Evolutionary conservation across 2,888 invertebrate species (phyloP).

Genomic region (Bembecia ichneumoniformis): DNA sequence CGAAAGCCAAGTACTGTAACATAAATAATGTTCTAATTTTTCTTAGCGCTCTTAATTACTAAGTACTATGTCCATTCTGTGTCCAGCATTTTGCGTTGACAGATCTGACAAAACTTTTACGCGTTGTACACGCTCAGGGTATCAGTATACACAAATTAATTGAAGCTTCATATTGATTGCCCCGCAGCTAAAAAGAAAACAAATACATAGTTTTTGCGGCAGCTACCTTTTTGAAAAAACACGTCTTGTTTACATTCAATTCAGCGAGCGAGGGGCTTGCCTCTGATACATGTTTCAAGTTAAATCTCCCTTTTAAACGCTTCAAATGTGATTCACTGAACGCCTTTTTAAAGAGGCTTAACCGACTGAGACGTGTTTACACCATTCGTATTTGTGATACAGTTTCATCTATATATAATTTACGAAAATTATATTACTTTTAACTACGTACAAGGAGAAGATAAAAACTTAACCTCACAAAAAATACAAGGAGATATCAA

Average conservation of each 20-base stretch:
- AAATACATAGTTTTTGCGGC: constrained; percentile 44
- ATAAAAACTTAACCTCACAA: too few relatives aligned
- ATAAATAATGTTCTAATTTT: too few relatives aligned
- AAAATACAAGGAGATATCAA: too few relatives aligned
- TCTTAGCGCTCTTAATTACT: too few relatives aligned
- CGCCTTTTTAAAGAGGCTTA: constrained; percentile 51
- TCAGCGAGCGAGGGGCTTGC: constrained; percentile 42
- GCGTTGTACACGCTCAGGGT: too few relatives aligned
- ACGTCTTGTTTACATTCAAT: constrained; percentile 65
- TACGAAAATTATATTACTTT: background rate
- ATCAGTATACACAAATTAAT: background rate
- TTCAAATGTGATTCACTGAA: constrained; percentile 58
- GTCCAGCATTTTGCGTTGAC: too few relatives aligned
- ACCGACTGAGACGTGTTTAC: constrained; percentile 28
- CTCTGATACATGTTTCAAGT: constrained; percentile 59
- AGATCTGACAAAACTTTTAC: too few relatives aligned
- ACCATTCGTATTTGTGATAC: constrained; percentile 11
- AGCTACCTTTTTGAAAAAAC: constrained; percentile 55
- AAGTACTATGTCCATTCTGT: too few relatives aligned
- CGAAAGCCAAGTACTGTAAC: too few relatives aligned
- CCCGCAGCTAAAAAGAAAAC: constrained; percentile 43
- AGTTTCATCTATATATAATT: constrained; percentile 6
- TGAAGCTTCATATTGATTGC: background rate
- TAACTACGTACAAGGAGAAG: constrained; percentile 2
- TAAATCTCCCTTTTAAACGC: constrained; percentile 66